These are phyloP conservation scores for Halocynthia aurantium DNA, from an alignment of 23 tunicate genomes.

Conservation along the genomic window DNA sequence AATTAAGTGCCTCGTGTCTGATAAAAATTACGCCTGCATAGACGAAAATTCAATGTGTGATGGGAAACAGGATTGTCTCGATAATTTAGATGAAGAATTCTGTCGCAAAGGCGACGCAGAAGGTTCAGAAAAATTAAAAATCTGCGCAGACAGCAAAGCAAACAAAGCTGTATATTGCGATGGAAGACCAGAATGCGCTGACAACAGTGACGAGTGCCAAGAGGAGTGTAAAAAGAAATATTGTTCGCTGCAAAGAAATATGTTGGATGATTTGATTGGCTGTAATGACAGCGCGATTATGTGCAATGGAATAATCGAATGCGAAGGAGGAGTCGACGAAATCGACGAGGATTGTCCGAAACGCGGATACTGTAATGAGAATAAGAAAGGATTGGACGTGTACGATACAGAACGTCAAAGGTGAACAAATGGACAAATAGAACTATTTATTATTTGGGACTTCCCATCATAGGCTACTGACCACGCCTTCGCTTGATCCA, in stretches of 20 bases:
- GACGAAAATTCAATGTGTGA: conserved; percentile 46
- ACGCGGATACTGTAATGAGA: not conserved
- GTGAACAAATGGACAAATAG: too few relatives aligned
- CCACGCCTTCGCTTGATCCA: too few relatives aligned
- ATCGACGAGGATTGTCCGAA: conserved; percentile 7
- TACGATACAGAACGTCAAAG: too few relatives aligned
- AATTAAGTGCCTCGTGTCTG: not conserved
- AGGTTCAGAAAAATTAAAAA: too few relatives aligned
- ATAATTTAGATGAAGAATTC: not conserved
- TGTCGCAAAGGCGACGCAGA: too few relatives aligned
- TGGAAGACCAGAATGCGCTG: conserved; percentile 57
- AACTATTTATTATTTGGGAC: too few relatives aligned
- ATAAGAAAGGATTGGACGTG: not conserved
- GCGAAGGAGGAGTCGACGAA: conserved; percentile 3
- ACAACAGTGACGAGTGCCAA: conserved; percentile 57
- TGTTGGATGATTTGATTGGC: too few relatives aligned
- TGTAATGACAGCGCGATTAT: too few relatives aligned
- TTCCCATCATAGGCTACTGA: too few relatives aligned
- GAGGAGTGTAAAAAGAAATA: conserved; percentile 17
- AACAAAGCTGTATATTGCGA: conserved; percentile 45
- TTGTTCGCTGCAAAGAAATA: too few relatives aligned
- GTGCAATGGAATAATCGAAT: conserved; percentile 14
- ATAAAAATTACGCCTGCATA: not conserved
- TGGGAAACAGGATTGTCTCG: conserved; percentile 56
- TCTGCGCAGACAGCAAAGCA: too few relatives aligned